A percentile compares a stretch with the other conserved stretches of the same genome.
Evolutionary conservation across 2,113 vertebrate genomes (phyloP).

Genomic region (Lagopus muta): DNA sequence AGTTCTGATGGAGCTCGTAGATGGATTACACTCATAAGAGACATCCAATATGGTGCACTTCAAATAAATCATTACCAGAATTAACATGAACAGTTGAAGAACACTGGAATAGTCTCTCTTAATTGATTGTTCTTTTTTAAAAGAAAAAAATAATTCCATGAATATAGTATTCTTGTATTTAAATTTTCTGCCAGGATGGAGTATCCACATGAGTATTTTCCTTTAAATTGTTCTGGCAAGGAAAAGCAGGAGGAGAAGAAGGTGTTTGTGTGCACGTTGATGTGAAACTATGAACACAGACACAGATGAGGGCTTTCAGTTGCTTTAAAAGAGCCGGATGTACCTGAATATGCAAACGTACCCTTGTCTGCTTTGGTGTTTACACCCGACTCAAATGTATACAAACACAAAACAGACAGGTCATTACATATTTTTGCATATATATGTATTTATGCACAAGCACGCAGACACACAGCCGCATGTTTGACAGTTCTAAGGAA

Average conservation of each 20-base stretch:
- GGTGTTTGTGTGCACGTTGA: rapidly evolving
- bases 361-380: slow-evolving; percentile 43
- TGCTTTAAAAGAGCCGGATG: not conserved
- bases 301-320: not conserved
- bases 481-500: slow-evolving; percentile 58
- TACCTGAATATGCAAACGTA: slow-evolving; percentile 26
- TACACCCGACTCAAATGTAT: slow-evolving; percentile 45
- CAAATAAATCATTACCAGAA: not conserved
- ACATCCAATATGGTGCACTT: not conserved
- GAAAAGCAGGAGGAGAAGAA: not conserved
- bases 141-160: not conserved
- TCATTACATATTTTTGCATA: slow-evolving; percentile 65
- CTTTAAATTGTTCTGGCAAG: not conserved
- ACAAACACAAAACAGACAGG: slow-evolving; percentile 61
- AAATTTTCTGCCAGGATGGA: not conserved
- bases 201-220: not conserved
- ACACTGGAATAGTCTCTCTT: not conserved
- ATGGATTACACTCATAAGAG: not conserved
- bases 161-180: not conserved
- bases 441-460: slow-evolving; percentile 46
- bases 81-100: not conserved
- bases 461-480: not conserved
- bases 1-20: not conserved
- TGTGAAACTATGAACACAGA: not conserved
- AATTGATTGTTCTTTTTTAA: not conserved